Base-by-base conservation (phyloP, 2,797 vertebrate species). In the Rhadinocentrus ornatus region DNA sequence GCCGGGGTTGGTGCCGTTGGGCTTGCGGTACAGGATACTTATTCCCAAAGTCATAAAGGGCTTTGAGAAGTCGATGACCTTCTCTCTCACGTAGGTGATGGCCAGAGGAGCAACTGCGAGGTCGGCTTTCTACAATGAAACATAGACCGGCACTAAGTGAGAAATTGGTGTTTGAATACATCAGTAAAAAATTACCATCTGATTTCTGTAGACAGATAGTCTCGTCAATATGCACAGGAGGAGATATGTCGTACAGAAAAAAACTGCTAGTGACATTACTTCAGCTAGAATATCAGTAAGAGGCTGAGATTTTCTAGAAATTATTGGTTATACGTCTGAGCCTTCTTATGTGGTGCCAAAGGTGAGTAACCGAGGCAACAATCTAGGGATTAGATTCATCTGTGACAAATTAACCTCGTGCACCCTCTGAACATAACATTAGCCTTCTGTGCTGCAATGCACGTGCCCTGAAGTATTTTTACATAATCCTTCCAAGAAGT, bases 21-120 rank as follows among this genome's bases (percentile, higher is more conserved):
- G 97, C 91, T 99, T 99, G 94, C 97, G 98, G 96, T 99, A 99
- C 94, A 99, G 96, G 94, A 99, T 99, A 96, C 98, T 99, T 97
- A 99, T 99, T 94, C 98, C 98, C 93, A 99, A 95, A 83, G 97
- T 99, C 97, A 99, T 99, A 94, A 95, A 99, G 50, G 97, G 97
- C 93, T 99, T 99, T 80, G 98, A 99, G 92, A 99, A 99, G 95
- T 99, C 98, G 93, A 99, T 99, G 93, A 98, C 98, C 94, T 99
- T 99, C 95, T 99, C 98, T 75, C 98, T 93, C 84, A 96, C 96
- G 80, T 99, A 99, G 84, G 97, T 99, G 94, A 99, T 99, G 90
- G 98, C 96, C 94, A 99, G 90, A 29, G 98, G 97, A 69, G 98
- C 97, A 86, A 98, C 97, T 44, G 97, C 97, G 92, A 99, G 96